Evolutionary conservation across 2,888 invertebrate species (phyloP), one percentile per base, ranked within the genome.

Genomic region (Deroplatys truncata): DNA sequence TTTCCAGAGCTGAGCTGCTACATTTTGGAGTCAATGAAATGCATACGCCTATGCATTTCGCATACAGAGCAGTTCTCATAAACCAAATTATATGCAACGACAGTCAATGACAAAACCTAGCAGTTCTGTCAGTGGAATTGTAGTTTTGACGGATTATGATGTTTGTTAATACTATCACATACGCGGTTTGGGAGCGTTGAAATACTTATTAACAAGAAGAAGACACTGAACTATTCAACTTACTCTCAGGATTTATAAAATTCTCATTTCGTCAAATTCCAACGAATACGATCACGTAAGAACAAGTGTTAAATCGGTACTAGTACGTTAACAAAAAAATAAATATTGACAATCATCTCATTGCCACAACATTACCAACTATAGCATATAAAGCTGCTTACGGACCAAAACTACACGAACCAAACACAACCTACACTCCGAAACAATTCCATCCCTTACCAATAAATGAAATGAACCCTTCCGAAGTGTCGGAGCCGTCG

Each of bases 401-500:
- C 87, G 43, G 25, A 43, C 43, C 29, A 88, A n/a, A 83, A 88
- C 49, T n/a, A n/a, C 16, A 84, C 28, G 43, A 84, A 28, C 35
- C n/a, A n/a, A 28, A 28, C 16, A 31, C 35, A 83, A 28, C 35
- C 82, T 28, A 15, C n/a, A 83, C 28, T 15, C 56, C 72, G 13
- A 84, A 31, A 15, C 31, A 88, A 88, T 56, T 56, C 88, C 88
- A 49, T n/a, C 85, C 90, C 89, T 84, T 31, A 28, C 82, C 35
- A 83, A 49, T 5, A 56, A 56, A 88, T 15, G 28, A 88, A 90
- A 49, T 90, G 90, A 90, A 90, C 90, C 85, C 88, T 87, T 87
- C 90, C 90, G 88, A 35, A 84, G 88, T 88, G 84, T 72, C 84
- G 88, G 90, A 88, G 90, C 90, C 90, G 88, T 89, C 89, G 84